These are phyloP conservation scores for Prunella strophiata DNA, from an alignment of 2,797 vertebrate genomes.

Conservation along the genomic window DNA sequence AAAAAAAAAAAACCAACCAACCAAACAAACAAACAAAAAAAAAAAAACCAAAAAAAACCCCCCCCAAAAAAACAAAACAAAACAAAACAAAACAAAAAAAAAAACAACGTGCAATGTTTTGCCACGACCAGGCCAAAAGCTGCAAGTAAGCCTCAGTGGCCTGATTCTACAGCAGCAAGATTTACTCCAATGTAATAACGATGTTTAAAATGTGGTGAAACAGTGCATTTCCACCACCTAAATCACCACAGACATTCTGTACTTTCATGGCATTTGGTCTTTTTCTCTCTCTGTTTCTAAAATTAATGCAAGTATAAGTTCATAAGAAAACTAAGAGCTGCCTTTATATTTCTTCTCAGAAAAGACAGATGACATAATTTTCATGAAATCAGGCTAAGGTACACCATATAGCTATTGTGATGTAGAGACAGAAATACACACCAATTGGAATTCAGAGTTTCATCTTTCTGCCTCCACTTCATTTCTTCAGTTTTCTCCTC, in stretches of 20 bases:
- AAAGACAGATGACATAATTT: neutral
- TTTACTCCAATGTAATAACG: neutral
- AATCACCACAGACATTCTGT: neutral
- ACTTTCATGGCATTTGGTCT: neutral
- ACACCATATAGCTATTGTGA: neutral
- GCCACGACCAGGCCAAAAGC: neutral
- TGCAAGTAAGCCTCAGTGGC: neutral
- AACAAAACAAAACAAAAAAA: neutral
- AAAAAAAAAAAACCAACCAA: neutral
- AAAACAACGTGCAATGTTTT: neutral
- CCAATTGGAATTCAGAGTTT: neutral
- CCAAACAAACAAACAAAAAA: neutral
- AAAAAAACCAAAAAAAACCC: neutral
- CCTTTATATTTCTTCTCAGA: neutral
- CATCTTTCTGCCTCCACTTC: neutral
- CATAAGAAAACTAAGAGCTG: neutral
- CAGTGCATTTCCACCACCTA: neutral
- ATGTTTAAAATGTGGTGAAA: neutral
- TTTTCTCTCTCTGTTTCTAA: neutral
- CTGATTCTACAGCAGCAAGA: neutral
- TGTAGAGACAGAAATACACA: neutral
- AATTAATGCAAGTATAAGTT: neutral
- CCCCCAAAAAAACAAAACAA: neutral
- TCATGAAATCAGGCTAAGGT: neutral
- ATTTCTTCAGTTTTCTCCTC: rapidly evolving